Conservation (phyloP, 2,113 vertebrate species). For the Barbus barbus region DNA sequence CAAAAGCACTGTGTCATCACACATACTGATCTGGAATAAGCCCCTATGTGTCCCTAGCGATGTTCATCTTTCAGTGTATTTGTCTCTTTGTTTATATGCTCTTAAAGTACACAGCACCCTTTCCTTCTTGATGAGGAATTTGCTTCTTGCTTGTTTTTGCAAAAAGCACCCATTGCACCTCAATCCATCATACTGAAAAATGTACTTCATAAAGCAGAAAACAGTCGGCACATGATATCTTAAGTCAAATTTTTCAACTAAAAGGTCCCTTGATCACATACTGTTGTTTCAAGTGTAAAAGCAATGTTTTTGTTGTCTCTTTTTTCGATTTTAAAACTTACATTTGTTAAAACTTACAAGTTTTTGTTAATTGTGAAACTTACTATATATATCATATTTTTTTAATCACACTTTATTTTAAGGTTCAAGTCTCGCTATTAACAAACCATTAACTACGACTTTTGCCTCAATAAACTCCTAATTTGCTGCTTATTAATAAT, state of each 20-base stretch:
- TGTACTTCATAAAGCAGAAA: slow-evolving; percentile 18
- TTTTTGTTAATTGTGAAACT: no score
- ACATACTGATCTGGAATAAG: slow-evolving; percentile 43
- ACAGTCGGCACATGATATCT: slow-evolving; percentile 8
- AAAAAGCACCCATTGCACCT: background rate
- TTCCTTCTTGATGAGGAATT: slow-evolving; percentile 18
- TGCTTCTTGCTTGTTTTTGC: background rate
- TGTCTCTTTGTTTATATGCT: slow-evolving; percentile 16
- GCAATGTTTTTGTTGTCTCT: no score
- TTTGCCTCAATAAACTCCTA: no score
- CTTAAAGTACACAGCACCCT: background rate
- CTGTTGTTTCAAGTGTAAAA: background rate
- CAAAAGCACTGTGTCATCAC: slow-evolving; percentile 26
- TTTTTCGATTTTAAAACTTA: no score
- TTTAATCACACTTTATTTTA: no score
- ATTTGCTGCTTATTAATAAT: no score
- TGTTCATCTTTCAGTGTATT: slow-evolving; percentile 6
- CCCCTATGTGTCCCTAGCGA: background rate
- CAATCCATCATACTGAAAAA: background rate
- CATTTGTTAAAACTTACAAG: no score
- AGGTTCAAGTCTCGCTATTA: no score
- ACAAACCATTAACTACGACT: no score
- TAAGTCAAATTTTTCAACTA: slow-evolving; percentile 20
- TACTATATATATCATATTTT: no score
- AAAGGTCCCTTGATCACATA: slow-evolving; percentile 3